Evolutionary conservation across 2,888 invertebrate species (phyloP).

Genomic region (Tetramorium bicarinatum): DNA sequence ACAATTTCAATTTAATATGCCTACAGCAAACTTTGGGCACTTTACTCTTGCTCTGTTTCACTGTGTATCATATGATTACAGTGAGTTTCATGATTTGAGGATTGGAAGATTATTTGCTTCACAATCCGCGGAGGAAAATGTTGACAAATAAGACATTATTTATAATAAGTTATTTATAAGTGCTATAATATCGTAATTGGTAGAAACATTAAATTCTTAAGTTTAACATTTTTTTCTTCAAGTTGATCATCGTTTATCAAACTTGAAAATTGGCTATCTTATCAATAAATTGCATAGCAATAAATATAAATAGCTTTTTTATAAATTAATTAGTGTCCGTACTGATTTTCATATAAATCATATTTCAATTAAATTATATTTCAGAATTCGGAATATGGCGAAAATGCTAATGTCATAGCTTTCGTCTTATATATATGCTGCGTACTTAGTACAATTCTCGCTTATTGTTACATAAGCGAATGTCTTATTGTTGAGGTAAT

Average conservation of each 20-base stretch:
- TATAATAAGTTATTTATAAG: not conserved
- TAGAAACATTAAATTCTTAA: not conserved
- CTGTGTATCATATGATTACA: constrained; percentile 41
- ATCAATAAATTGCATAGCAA: not conserved
- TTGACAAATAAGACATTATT: not conserved
- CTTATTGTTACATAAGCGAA: constrained; percentile 50
- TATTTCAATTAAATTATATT: constrained; percentile 11
- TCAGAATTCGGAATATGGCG: constrained; percentile 22
- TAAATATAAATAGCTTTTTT: not conserved
- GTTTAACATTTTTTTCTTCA: not conserved
- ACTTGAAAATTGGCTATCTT: not conserved
- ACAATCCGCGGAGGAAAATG: not conserved
- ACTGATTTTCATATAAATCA: no score
- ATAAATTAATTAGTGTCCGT: not conserved
- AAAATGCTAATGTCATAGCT: not conserved
- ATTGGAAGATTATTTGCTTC: not conserved
- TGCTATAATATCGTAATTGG: not conserved
- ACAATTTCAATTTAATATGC: constrained; percentile 55
- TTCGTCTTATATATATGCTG: not conserved
- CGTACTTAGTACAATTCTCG: constrained; percentile 24
- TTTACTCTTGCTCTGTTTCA: constrained; percentile 58
- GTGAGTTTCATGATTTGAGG: constrained; percentile 40
- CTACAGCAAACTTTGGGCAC: constrained; percentile 52
- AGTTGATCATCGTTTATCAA: not conserved
- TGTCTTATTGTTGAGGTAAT: constrained; percentile 57